Percentiles rank a stretch among this genome's conserved stretches.
phyloP scores from a whole-genome alignment of 2,888 invertebrate genomes.

The Lymantria monacha region DNA sequence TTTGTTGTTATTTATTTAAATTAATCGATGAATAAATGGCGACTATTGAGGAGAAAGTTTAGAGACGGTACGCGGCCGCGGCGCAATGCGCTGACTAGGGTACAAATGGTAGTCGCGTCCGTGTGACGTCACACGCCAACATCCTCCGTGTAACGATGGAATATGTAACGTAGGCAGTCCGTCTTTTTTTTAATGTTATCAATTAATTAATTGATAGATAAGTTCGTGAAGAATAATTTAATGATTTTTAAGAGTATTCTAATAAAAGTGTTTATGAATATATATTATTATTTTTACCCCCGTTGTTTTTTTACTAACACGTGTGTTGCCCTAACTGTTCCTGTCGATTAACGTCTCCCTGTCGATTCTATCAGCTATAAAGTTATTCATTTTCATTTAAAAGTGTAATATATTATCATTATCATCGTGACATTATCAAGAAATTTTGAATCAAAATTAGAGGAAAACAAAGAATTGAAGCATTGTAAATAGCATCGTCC shows the following conservation, averaged over 20 bases:
- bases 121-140: conserved; percentile 5
- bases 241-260: conserved; percentile 81
- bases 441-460: conserved; percentile 32
- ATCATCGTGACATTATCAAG: conserved; percentile 30
- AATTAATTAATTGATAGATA: conserved; percentile 77
- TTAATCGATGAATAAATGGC: conserved; percentile 66
- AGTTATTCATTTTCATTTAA: conserved; percentile 36
- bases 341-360: conserved; percentile 45
- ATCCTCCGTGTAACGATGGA: conserved; percentile 37
- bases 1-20: conserved; percentile 77
- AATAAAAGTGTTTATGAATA: conserved; percentile 83
- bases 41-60: conserved; percentile 42
- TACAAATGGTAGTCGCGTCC: conserved; percentile 9
- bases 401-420: conserved; percentile 32
- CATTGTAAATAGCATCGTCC: conserved; percentile 42
- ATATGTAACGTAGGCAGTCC: conserved; percentile 48
- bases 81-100: conserved; percentile 24
- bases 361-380: conserved; percentile 79
- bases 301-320: conserved; percentile 76
- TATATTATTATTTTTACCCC: conserved; percentile 82
- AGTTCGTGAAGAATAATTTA: conserved; percentile 80
- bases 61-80: conserved; percentile 7
- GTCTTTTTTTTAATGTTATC: conserved; percentile 74
- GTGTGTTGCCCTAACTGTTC: conserved; percentile 55
- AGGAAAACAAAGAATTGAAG: conserved; percentile 22